Conservation (phyloP, 1,140 invertebrate species). For the Bacillus rossius region DNA sequence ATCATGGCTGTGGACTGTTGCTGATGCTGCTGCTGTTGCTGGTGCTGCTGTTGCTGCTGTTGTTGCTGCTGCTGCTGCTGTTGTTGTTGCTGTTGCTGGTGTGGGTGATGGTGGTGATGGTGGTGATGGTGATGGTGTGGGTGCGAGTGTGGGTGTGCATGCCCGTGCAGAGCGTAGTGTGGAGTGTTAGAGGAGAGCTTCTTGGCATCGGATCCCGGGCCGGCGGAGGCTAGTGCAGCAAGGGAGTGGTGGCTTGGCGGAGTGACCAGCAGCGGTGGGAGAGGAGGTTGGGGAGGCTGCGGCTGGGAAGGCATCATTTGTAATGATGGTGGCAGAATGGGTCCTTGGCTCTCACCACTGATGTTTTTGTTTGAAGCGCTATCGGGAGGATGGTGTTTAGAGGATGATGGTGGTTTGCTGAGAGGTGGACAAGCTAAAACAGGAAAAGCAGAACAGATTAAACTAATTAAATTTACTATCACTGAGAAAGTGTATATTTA, state of each 20-base stretch:
- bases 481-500: neutral
- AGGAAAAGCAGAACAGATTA: neutral
- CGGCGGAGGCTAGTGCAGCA: constrained; percentile 46
- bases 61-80: constrained; percentile 42
- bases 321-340: constrained; percentile 38
- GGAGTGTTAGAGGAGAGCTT: constrained; percentile 29
- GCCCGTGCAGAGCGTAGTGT: neutral
- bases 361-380: neutral
- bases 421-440: constrained; percentile 59
- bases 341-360: neutral
- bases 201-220: constrained; percentile 50
- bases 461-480: neutral
- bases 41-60: constrained; percentile 47
- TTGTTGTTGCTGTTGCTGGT: constrained; percentile 18
- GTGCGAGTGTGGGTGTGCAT: no score
- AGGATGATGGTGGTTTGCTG: constrained; percentile 63
- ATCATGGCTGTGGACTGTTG: constrained; percentile 57
- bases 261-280: constrained; percentile 53
- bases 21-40: constrained; percentile 30
- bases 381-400: constrained; percentile 62
- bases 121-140: constrained; percentile 40
- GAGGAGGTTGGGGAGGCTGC: constrained; percentile 40
- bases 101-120: constrained; percentile 46
- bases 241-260: constrained; percentile 50
- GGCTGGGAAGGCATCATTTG: constrained; percentile 44